Percentiles rank a stretch among this genome's conserved stretches.
phyloP scores from a whole-genome alignment of 2,113 vertebrate species.

The Chionomys nivalis region DNA sequence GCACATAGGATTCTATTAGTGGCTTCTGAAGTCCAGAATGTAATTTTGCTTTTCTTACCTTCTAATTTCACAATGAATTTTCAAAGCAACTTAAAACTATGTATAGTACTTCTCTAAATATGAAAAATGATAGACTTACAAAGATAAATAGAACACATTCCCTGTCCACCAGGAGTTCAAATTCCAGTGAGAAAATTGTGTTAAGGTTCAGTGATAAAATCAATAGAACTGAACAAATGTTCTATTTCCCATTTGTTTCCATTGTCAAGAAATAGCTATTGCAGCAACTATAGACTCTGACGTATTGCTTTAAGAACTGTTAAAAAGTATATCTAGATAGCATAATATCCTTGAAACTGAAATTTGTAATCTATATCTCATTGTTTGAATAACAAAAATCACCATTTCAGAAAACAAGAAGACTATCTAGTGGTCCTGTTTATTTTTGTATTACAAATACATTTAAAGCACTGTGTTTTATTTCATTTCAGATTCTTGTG shows the following conservation, averaged over 20 bases:
- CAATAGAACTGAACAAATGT: constrained; percentile 60
- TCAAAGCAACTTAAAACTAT: not conserved
- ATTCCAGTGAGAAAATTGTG: constrained; percentile 53
- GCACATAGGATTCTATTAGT: not conserved
- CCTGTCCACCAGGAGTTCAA: constrained; percentile 12
- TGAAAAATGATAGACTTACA: not conserved
- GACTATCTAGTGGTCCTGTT: not conserved
- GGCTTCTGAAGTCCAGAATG: not conserved
- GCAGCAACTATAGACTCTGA: not conserved
- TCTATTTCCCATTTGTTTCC: constrained; percentile 60
- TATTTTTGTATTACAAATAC: not conserved
- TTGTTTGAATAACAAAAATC: not conserved
- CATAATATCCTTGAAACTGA: not conserved
- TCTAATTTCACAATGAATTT: not conserved
- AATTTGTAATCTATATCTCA: not conserved
- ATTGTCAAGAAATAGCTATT: constrained; percentile 50
- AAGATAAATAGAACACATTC: constrained; percentile 14
- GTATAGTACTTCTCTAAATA: not conserved
- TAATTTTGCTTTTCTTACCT: not conserved
- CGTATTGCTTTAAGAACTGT: constrained; percentile 37
- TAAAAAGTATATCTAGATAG: not conserved
- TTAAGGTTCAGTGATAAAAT: constrained; percentile 65
- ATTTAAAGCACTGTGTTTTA: not conserved
- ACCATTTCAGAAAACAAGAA: not conserved
- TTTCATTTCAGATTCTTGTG: not conserved